Conservation (phyloP, 2,888 invertebrate species). For the Cepaea hortensis region DNA sequence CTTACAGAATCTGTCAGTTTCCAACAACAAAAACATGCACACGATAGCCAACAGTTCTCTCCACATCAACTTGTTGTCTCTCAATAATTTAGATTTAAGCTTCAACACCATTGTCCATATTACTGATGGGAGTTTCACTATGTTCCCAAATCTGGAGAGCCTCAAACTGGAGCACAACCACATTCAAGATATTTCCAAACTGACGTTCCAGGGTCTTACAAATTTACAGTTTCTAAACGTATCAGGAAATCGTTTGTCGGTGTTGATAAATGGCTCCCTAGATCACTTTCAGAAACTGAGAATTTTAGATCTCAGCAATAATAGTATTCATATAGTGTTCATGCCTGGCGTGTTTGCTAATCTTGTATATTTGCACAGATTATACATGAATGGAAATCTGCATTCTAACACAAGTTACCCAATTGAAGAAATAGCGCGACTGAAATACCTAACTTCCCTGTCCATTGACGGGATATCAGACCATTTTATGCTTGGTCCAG, state of each 20-base stretch:
- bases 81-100: neutral
- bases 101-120: neutral
- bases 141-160: neutral
- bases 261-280: neutral
- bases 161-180: neutral
- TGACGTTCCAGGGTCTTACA: neutral
- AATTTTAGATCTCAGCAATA: neutral
- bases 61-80: too few species aligned
- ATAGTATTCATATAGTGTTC: neutral
- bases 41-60: neutral
- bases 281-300: neutral
- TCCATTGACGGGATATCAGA: too few species aligned
- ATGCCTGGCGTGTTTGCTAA: neutral
- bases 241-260: neutral
- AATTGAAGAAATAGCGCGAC: too few species aligned
- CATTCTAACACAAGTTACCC: too few species aligned
- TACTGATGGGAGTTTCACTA: neutral
- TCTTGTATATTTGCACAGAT: neutral
- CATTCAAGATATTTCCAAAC: neutral
- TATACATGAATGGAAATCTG: neutral
- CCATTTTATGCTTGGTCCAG: too few species aligned
- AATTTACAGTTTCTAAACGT: neutral
- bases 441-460: too few species aligned
- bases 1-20: too few species aligned
- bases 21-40: too few species aligned